phyloP scores from a whole-genome alignment of 2,113 vertebrate genomes.

The Elanoides forficatus region DNA sequence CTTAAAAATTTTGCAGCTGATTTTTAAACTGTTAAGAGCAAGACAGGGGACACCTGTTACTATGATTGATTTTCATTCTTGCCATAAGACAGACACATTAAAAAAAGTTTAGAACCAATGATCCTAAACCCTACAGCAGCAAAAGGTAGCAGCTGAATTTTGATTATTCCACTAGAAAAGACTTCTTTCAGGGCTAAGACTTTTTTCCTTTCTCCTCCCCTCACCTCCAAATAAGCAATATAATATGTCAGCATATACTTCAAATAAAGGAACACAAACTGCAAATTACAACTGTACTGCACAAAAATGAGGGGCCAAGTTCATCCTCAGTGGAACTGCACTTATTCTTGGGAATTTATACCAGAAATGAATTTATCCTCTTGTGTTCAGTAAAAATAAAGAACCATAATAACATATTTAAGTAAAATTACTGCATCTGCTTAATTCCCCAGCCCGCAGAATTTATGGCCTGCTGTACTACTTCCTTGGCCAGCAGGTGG shows the following conservation, averaged over 20 bases:
- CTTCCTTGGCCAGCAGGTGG: slow-evolving; percentile 54
- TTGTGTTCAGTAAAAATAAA: not conserved
- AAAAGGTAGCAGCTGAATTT: slow-evolving; percentile 54
- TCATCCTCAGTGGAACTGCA: not conserved
- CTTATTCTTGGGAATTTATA: not conserved
- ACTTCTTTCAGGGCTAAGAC: slow-evolving; percentile 3
- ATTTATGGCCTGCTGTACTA: not conserved
- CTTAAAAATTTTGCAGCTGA: slow-evolving; percentile 79
- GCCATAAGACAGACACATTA: slow-evolving; percentile 81
- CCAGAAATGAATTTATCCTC: not conserved
- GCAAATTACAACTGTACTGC: not conserved
- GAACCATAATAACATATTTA: not conserved
- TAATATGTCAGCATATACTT: not conserved
- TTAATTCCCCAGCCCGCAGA: slow-evolving; percentile 2
- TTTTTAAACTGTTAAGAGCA: slow-evolving; percentile 82
- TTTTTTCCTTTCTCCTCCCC: not conserved
- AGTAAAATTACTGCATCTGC: slow-evolving; percentile 44
- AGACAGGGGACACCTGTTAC: slow-evolving; percentile 71
- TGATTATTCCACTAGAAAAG: slow-evolving; percentile 52
- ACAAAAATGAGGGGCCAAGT: not conserved
- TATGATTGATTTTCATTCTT: slow-evolving; percentile 84
- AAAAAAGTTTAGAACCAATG: slow-evolving; percentile 60
- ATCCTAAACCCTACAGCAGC: slow-evolving; percentile 54
- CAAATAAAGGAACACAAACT: not conserved
- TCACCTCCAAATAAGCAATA: not conserved